These are phyloP conservation scores for Amaurobius ferox DNA, from an alignment of 2,888 invertebrate genomes.

Conservation along the genomic window DNA sequence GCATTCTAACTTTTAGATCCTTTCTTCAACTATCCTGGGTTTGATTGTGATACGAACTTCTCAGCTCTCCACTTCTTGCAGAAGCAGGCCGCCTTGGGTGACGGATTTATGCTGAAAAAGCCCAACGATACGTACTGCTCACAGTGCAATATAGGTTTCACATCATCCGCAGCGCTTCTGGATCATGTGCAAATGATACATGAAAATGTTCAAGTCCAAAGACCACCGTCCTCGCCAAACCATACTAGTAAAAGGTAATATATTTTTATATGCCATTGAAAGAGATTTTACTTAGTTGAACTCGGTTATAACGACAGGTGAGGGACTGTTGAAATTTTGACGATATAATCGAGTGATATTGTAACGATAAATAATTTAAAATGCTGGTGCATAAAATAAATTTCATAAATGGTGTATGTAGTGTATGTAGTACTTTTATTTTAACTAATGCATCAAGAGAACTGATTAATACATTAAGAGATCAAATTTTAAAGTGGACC, in stretches of 20 bases:
- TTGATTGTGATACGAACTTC: constrained; percentile 78
- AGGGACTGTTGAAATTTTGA: no score
- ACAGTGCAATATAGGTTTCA: constrained; percentile 81
- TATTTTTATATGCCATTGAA: no score
- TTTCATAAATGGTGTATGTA: no score
- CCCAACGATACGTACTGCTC: constrained; percentile 79
- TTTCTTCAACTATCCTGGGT: constrained; percentile 11
- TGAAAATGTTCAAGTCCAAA: constrained; percentile 74
- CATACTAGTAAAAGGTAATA: constrained; percentile 45
- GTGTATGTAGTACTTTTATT: no score
- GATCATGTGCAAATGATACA: constrained; percentile 81
- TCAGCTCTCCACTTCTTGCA: constrained; percentile 82
- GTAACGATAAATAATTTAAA: no score
- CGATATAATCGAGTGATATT: no score
- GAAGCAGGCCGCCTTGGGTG: constrained; percentile 81
- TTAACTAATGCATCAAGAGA: no score
- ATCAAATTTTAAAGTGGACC: no score
- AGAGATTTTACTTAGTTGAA: no score
- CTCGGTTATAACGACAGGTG: no score
- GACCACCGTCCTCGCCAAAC: constrained; percentile 33
- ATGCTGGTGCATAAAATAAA: no score
- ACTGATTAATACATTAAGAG: no score
- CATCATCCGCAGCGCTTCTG: constrained; percentile 79
- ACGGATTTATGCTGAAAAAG: constrained; percentile 76
- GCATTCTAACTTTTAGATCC: constrained; percentile 21